A percentile compares a stretch with the other conserved stretches of the same genome.
Evolutionary conservation across 2,888 invertebrate species (phyloP).

Genomic region (Sepioteuthis lessoniana): DNA sequence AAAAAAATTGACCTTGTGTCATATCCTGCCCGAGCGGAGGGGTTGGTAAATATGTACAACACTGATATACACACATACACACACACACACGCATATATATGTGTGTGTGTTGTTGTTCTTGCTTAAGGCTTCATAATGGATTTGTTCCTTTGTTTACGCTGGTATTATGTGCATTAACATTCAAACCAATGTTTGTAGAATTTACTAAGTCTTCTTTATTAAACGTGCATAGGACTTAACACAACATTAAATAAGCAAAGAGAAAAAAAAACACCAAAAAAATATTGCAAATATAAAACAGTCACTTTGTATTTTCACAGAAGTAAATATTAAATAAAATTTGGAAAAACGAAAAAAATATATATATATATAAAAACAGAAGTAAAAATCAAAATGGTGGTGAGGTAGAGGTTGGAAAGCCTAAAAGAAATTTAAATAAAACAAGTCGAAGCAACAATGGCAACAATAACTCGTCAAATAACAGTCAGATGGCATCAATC

Average conservation of each 20-base stretch:
- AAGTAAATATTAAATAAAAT: neutral
- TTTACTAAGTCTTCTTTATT: neutral
- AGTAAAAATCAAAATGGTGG: neutral
- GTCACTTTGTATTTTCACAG: neutral
- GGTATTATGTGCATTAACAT: neutral
- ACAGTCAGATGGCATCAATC: slow-evolving; percentile 33
- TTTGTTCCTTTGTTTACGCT: neutral
- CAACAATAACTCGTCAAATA: slow-evolving; percentile 33
- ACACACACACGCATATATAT: too few species aligned
- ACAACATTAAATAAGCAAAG: neutral
- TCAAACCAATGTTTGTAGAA: neutral
- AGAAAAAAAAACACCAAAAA: neutral
- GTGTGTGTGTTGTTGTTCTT: neutral
- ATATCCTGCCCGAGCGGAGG: too few species aligned
- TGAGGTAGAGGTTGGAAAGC: neutral
- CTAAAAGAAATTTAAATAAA: neutral
- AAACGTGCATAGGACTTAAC: neutral
- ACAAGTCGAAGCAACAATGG: neutral
- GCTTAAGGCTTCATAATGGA: neutral
- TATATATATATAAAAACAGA: neutral
- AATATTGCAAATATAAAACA: slow-evolving; percentile 1
- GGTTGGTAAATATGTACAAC: too few species aligned
- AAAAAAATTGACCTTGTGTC: too few species aligned
- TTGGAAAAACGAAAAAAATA: neutral
- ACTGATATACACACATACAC: too few species aligned